These are phyloP conservation scores for Brenthis hecate DNA, from an alignment of 2,888 invertebrate genomes.

Conservation along the genomic window DNA sequence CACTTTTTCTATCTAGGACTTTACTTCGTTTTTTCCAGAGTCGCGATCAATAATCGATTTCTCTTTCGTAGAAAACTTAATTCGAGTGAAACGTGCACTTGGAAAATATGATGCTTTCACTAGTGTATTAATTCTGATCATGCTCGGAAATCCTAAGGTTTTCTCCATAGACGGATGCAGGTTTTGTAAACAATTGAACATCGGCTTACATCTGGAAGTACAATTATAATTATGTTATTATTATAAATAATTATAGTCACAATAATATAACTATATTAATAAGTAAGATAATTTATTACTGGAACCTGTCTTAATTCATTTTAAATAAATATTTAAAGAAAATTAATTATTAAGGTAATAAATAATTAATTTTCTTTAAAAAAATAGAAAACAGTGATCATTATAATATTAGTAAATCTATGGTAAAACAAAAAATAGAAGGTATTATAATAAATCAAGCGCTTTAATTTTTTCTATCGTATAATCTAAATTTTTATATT, in stretches of 20 bases:
- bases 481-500: background rate
- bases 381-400: no score
- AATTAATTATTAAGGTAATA: no score
- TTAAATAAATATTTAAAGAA: no score
- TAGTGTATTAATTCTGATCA: slow-evolving; percentile 47
- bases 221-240: background rate
- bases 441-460: background rate
- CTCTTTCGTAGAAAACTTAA: slow-evolving; percentile 67
- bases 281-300: no score
- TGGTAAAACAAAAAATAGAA: background rate
- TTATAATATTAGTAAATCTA: no score
- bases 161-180: slow-evolving; percentile 24
- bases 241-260: slow-evolving; percentile 9
- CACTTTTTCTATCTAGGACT: slow-evolving; percentile 56
- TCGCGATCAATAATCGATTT: slow-evolving; percentile 53
- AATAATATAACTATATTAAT: background rate
- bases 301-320: no score
- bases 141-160: slow-evolving; percentile 26
- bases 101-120: slow-evolving; percentile 66
- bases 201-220: slow-evolving; percentile 18
- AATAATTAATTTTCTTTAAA: no score
- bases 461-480: background rate
- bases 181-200: slow-evolving; percentile 28
- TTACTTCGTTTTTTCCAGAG: slow-evolving; percentile 63
- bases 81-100: slow-evolving; percentile 61